These are phyloP conservation scores for Pituophis catenifer DNA, from an alignment of 2,113 vertebrate genomes.

Conservation along the genomic window DNA sequence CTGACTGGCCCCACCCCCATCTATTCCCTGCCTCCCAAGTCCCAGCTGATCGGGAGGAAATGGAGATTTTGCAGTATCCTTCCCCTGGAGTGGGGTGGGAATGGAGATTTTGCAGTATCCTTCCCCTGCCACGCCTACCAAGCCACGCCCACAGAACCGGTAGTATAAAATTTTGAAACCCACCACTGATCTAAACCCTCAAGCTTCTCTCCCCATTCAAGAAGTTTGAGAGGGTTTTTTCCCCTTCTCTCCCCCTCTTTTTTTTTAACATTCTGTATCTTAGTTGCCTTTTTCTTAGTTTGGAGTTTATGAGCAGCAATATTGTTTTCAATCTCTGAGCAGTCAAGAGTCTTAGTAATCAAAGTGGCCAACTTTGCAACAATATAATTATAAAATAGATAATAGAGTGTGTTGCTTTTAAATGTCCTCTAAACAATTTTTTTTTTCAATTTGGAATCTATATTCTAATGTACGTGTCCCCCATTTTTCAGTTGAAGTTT, in stretches of 20 bases:
- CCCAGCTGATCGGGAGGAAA: too few species aligned
- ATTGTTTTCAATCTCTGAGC: not conserved
- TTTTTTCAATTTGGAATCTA: not conserved
- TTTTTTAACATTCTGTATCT: not conserved
- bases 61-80: too few species aligned
- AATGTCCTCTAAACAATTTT: not conserved
- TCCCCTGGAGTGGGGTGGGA: too few species aligned
- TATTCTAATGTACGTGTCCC: not conserved
- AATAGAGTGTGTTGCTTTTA: not conserved
- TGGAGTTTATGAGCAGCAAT: not conserved
- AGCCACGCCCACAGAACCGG: too few species aligned
- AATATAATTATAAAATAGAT: not conserved
- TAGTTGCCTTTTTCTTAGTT: not conserved
- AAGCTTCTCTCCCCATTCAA: not conserved
- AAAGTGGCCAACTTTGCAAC: not conserved
- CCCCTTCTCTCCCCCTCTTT: not conserved
- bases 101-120: too few species aligned
- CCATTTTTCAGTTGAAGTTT: not conserved
- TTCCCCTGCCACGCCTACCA: too few species aligned
- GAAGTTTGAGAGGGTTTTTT: not conserved
- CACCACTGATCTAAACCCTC: not conserved
- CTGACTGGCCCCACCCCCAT: too few species aligned
- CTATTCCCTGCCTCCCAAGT: too few species aligned
- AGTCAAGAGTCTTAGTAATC: not conserved
- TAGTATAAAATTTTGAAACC: too few species aligned